Conservation (phyloP, 35 echinoderm and acorn worm genomes). For the Ophioderma brevispina region DNA sequence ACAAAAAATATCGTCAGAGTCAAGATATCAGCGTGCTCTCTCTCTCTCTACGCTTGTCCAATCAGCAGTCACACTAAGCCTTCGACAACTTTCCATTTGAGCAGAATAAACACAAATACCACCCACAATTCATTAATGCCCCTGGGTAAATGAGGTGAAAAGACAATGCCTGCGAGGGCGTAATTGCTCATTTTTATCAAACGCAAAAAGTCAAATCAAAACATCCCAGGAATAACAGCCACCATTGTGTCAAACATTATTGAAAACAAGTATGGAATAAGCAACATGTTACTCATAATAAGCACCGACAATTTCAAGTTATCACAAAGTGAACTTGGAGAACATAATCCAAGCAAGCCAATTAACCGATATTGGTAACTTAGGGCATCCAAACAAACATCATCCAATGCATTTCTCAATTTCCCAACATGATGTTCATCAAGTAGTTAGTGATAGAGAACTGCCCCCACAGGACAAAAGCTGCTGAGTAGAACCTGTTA, state of each 20-base stretch:
- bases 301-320: not conserved
- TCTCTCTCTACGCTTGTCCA: not conserved
- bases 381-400: not conserved
- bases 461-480: not conserved
- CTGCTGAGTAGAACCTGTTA: not conserved
- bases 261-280: not conserved
- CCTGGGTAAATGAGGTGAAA: not conserved
- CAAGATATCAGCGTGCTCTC: not conserved
- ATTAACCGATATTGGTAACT: not conserved
- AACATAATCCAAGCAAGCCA: not conserved
- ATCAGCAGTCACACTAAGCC: not conserved
- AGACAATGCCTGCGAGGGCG: not conserved
- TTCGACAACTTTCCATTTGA: constrained; percentile 14
- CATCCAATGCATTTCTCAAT: not conserved
- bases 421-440: not conserved
- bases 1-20: not conserved
- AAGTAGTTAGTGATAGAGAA: not conserved
- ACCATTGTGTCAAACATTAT: not conserved
- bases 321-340: not conserved
- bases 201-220: not conserved
- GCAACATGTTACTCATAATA: too few species aligned
- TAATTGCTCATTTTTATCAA: constrained; percentile 3
- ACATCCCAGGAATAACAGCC: not conserved
- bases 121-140: constrained; percentile 7
- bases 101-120: not conserved